These are phyloP conservation scores for Rachycentron canadum DNA, from an alignment of 2,797 vertebrate genomes.

Conservation along the genomic window DNA sequence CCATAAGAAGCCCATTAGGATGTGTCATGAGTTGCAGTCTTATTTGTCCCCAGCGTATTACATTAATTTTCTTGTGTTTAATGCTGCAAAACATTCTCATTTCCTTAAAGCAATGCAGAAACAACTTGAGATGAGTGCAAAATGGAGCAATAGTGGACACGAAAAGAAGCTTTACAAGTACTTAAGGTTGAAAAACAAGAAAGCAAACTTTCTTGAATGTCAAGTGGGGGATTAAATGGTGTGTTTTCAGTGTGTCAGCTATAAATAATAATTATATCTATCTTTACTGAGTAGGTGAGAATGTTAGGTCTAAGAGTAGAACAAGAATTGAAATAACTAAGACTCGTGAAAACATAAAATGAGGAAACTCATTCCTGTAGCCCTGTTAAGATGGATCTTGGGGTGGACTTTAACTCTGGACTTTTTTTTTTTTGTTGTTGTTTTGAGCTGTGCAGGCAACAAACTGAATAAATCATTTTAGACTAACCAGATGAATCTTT, in stretches of 20 bases:
- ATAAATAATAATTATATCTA: background rate
- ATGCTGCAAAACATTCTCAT: slow-evolving; percentile 54
- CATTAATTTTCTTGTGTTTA: slow-evolving; percentile 50
- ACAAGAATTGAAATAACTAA: background rate
- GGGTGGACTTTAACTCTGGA: slow-evolving; percentile 18
- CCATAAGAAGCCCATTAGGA: slow-evolving; percentile 52
- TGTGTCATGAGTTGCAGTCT: slow-evolving; percentile 36
- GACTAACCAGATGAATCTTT: slow-evolving; percentile 49
- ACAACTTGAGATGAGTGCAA: slow-evolving; percentile 21
- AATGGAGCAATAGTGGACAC: background rate
- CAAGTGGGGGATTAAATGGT: slow-evolving; percentile 1
- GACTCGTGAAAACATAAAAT: background rate
- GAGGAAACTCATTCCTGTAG: background rate
- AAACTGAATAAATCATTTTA: slow-evolving; percentile 48
- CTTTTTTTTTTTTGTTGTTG: slow-evolving; percentile 11
- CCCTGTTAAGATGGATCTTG: slow-evolving; percentile 15
- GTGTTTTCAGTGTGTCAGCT: slow-evolving; percentile 19
- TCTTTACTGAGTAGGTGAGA: background rate
- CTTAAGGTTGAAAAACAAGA: background rate
- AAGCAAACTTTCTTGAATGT: slow-evolving; percentile 9
- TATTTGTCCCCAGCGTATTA: slow-evolving; percentile 40
- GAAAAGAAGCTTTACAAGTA: slow-evolving; percentile 8
- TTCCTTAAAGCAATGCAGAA: slow-evolving; percentile 8
- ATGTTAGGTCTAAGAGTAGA: background rate
- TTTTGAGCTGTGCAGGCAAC: slow-evolving; percentile 38